phyloP scores from a whole-genome alignment of 2,888 invertebrate species.

The Meta bourneti region DNA sequence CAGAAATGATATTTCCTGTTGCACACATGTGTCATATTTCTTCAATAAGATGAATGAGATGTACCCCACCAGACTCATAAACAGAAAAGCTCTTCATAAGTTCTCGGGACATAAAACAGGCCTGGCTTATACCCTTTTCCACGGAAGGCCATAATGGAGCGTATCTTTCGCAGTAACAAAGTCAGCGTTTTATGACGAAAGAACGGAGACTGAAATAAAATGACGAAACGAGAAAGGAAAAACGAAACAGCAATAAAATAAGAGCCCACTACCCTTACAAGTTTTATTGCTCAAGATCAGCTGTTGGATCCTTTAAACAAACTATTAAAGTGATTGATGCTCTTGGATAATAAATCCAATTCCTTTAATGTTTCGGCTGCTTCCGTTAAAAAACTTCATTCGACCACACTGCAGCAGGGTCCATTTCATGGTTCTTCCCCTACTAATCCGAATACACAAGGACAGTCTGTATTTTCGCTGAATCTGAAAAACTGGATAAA shows the following conservation, averaged over 20 bases:
- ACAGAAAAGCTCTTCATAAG: background rate
- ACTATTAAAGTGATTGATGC: conserved; percentile 51
- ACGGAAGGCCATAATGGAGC: background rate
- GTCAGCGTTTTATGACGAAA: background rate
- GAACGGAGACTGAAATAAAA: background rate
- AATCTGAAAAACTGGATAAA: background rate
- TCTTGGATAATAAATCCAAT: conserved; percentile 28
- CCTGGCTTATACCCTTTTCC: background rate
- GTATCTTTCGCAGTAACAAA: conserved; percentile 11
- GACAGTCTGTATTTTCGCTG: background rate
- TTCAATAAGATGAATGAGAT: background rate
- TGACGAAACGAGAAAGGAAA: background rate
- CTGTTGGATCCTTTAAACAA: conserved; percentile 47
- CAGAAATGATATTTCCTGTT: background rate
- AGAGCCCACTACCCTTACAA: background rate
- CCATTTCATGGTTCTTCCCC: background rate
- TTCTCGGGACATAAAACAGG: background rate
- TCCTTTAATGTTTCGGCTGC: conserved; percentile 8
- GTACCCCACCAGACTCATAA: background rate
- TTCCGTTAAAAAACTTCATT: conserved; percentile 20
- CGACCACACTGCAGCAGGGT: background rate
- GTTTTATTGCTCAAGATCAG: conserved; percentile 42
- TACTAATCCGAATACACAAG: background rate
- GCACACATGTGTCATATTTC: background rate
- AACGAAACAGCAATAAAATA: background rate